Base-by-base conservation (phyloP, 2,888 invertebrate genomes). In the Sinotaia quadrata region DNA sequence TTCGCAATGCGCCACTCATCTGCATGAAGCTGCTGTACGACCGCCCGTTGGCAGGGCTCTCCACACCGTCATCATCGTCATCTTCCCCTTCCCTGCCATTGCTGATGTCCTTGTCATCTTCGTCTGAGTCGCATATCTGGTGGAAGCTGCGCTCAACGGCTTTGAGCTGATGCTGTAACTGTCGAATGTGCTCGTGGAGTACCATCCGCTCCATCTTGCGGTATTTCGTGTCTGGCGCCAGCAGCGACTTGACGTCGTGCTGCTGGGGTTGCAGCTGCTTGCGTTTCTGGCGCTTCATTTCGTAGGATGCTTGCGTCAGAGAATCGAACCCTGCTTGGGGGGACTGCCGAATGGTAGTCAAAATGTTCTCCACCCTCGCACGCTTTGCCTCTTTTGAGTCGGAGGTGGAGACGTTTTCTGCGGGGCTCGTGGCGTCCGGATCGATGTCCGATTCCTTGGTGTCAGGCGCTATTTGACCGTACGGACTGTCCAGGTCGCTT, bases 251-350 rank as follows among this genome's bases (percentile, higher is more conserved):
- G 21, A 41, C 65, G 31, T 79, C 85, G 56, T 96, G 95, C 85
- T 97, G 97, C 88, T 96, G 96, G 15, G 97, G 97, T 85, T 96
- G 96, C 87, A 97, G 97, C 36, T 97, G 91, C 89, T 98, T 98
- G 58, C 97, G 92, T 89, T 98, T 98, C 60, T 80, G 82, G 27
- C 81, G 68, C 61, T 82, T 74, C 27, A 77, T 74, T 56, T 84
- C 84, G 65, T 33, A 65, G 31, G 31, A 24, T 1, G 44, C 56
- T 24, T 65, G 65, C n/a, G 52, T 24, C 24, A 65, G 41, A 18
- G 65, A 65, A 15, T 65, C 65, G 27, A 47, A 52, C 8, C 54
- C 58, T 67, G 61, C 33, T 51, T 57, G 68, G 24, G 67, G 71
- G 7, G 78, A 75, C 59, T 83, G 93, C 75, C 95, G 92, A 94